Evolutionary conservation across 2,113 vertebrate species (phyloP).

Genomic region (Pseudonaja textilis): DNA sequence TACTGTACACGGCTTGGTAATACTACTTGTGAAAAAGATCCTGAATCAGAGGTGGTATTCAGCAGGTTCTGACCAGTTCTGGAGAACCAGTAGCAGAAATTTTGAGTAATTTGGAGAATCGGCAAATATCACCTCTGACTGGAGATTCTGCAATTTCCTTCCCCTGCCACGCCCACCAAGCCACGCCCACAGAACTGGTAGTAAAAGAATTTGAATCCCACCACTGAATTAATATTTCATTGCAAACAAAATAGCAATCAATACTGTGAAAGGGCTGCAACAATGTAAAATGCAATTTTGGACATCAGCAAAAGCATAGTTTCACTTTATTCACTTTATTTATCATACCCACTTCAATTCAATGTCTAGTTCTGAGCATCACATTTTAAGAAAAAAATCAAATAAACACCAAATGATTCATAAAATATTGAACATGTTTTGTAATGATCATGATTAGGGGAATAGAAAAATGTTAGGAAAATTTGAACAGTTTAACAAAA

Average conservation of each 20-base stretch:
- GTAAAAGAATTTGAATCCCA: too few relatives aligned
- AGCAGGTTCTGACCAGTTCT: too few relatives aligned
- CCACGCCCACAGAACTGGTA: too few relatives aligned
- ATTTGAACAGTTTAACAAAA: neutral
- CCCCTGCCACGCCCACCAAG: too few relatives aligned
- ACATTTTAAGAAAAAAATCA: neutral
- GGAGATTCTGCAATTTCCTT: too few relatives aligned
- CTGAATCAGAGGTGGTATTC: neutral
- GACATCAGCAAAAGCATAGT: neutral
- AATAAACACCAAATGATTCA: neutral
- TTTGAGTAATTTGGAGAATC: too few relatives aligned
- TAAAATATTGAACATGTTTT: neutral
- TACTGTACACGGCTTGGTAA: neutral
- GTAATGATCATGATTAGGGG: neutral
- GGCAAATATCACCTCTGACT: too few relatives aligned
- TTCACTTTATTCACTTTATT: neutral
- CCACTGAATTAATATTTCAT: neutral
- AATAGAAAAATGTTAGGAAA: neutral
- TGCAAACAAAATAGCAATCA: neutral
- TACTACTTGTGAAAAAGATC: neutral
- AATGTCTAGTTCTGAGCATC: neutral
- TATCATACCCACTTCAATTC: neutral
- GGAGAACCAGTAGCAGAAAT: too few relatives aligned
- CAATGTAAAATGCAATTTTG: neutral
- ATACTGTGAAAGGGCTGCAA: neutral